A percentile compares a stretch with the other conserved stretches of the same genome.
Evolutionary conservation across 1,140 invertebrate species (phyloP).

Genomic region (Neocloeon triangulifer): DNA sequence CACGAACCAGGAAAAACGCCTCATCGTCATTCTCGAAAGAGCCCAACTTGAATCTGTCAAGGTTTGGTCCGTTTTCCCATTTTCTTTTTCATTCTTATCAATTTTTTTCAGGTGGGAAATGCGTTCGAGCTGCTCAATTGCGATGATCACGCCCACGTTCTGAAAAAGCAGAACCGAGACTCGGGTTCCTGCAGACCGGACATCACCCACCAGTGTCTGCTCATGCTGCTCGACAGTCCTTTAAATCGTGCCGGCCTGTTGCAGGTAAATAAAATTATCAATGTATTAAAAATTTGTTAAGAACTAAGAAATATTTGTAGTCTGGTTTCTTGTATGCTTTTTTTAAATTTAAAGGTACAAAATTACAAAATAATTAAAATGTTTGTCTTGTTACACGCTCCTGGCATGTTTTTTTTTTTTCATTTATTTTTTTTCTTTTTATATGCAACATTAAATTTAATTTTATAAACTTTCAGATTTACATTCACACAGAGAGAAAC

Average conservation of each 20-base stretch:
- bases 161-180: constrained; percentile 68
- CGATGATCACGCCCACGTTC: constrained; percentile 69
- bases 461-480: constrained; percentile 55
- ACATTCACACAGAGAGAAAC: constrained; percentile 89
- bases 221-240: constrained; percentile 93
- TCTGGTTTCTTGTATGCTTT: background rate
- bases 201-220: constrained; percentile 82
- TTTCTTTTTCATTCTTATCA: constrained; percentile 5
- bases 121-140: constrained; percentile 81
- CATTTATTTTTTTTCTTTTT: no score
- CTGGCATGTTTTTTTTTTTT: constrained; percentile 5
- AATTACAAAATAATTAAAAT: background rate
- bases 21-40: constrained; percentile 83
- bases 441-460: no score
- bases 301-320: background rate
- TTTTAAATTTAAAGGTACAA: constrained; percentile 3
- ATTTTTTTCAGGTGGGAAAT: constrained; percentile 43
- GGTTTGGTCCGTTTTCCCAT: constrained; percentile 26
- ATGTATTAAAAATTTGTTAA: no score
- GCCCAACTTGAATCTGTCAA: constrained; percentile 91
- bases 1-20: constrained; percentile 61
- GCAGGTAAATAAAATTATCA: constrained; percentile 29
- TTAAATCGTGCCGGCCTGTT: constrained; percentile 73
- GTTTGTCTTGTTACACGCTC: background rate
- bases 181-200: constrained; percentile 73